Conservation (phyloP, 2,797 vertebrate genomes). For the Valencia hispanica region DNA sequence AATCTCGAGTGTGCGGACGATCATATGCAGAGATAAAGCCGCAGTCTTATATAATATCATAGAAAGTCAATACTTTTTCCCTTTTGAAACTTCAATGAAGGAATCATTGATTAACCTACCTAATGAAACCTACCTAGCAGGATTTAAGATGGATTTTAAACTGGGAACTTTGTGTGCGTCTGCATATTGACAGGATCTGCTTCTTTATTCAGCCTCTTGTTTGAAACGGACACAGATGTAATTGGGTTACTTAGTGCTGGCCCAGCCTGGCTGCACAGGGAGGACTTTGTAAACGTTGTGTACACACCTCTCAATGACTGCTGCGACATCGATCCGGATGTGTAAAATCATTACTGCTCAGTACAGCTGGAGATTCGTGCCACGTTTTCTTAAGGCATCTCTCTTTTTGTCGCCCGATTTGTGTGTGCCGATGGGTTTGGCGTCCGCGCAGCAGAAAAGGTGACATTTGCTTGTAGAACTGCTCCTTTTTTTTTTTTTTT, state of each 20-base stretch:
- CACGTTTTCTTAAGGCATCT: neutral
- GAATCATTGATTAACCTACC: neutral
- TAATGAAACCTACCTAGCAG: neutral
- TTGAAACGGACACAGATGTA: neutral
- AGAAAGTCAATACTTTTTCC: too few relatives aligned
- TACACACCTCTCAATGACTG: neutral
- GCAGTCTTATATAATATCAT: too few relatives aligned
- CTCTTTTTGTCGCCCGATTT: neutral
- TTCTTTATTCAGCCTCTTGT: neutral
- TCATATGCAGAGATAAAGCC: too few relatives aligned
- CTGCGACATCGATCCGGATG: neutral
- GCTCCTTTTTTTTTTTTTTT: neutral
- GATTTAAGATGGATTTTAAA: neutral
- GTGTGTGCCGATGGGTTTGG: neutral
- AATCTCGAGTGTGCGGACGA: too few relatives aligned
- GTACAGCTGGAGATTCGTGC: conserved; percentile 1
- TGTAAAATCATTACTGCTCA: neutral
- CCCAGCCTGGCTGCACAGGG: neutral
- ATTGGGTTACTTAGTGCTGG: neutral
- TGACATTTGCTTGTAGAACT: neutral
- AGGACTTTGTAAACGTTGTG: neutral
- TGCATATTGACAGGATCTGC: neutral
- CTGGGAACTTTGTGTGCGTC: neutral
- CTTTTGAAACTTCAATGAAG: too few relatives aligned
- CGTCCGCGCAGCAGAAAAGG: neutral